phyloP scores from a whole-genome alignment of 2,113 vertebrate species.

The Alouatta palliata region DNA sequence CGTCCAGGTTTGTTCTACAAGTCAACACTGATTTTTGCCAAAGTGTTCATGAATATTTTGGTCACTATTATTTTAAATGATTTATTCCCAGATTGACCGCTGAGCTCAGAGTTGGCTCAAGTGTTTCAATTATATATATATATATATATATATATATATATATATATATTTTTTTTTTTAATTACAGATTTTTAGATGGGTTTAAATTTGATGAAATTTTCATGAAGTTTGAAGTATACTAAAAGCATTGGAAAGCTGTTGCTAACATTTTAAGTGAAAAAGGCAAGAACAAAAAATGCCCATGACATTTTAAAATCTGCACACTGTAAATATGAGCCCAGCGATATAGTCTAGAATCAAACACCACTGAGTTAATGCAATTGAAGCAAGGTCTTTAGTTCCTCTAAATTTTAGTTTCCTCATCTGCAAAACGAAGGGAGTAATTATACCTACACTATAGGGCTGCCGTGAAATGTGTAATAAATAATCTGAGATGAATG shows the following conservation, averaged over 20 bases:
- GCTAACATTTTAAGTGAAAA: not conserved
- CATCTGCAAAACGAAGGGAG: not conserved
- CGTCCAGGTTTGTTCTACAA: not conserved
- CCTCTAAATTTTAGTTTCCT: not conserved
- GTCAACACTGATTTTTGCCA: not conserved
- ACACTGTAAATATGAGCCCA: not conserved
- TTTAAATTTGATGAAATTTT: slow-evolving; percentile 29
- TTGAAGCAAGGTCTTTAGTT: not conserved
- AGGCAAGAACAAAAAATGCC: not conserved
- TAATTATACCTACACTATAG: rapidly evolving
- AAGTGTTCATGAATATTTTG: slow-evolving; percentile 25
- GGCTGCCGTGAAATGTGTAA: not conserved
- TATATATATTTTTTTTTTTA: no score
- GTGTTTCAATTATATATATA: not conserved
- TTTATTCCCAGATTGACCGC: not conserved
- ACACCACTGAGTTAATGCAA: not conserved
- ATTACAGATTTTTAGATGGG: slow-evolving; percentile 19
- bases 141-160: no score
- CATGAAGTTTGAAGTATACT: not conserved
- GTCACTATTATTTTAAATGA: slow-evolving; percentile 5
- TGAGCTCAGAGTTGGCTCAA: slow-evolving; percentile 28
- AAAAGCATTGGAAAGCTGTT: slow-evolving; percentile 14
- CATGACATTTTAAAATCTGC: not conserved
- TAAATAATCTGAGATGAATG: not conserved
- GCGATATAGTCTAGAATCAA: not conserved